Conservation (phyloP, 2,113 vertebrate species). For the Macrotus californicus region DNA sequence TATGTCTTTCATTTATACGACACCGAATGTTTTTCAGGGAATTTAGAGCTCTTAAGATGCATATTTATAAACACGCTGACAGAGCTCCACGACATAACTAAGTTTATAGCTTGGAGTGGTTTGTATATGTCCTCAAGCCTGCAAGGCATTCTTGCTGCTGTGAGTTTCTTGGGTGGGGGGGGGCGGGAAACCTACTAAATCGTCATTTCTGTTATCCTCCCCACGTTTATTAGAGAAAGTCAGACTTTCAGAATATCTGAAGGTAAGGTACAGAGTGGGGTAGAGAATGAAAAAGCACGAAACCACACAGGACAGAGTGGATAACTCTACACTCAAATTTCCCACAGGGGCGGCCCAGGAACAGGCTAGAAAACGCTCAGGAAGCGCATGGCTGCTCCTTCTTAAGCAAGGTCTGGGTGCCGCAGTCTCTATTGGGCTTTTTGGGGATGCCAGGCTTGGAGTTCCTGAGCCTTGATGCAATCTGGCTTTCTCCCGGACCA, state of each 20-base stretch:
- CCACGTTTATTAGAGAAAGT: not conserved
- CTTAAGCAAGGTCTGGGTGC: not conserved
- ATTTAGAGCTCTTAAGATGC: conserved; percentile 67
- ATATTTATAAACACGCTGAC: conserved; percentile 70
- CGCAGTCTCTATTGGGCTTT: not conserved
- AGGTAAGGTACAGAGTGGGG: not conserved
- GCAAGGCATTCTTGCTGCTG: conserved; percentile 42
- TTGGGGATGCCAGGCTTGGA: not conserved
- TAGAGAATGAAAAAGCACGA: not conserved
- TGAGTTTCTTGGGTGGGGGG: not conserved
- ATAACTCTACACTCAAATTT: not conserved
- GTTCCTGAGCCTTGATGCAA: not conserved
- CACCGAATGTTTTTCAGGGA: conserved; percentile 56
- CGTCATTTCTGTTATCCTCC: not conserved
- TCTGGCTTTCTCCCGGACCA: not conserved
- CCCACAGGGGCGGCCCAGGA: too few species aligned
- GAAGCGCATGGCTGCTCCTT: not conserved
- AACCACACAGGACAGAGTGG: not conserved
- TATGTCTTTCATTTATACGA: conserved; percentile 80
- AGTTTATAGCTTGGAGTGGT: conserved; percentile 22
- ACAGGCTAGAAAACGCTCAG: not conserved
- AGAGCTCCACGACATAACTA: conserved; percentile 36
- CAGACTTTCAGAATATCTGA: not conserved
- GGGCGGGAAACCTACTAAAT: not conserved
- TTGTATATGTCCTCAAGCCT: conserved; percentile 37